A percentile compares a stretch with the other conserved stretches of the same genome.
phyloP scores from a whole-genome alignment of 2,797 vertebrate species.

The Mus minutoides region DNA sequence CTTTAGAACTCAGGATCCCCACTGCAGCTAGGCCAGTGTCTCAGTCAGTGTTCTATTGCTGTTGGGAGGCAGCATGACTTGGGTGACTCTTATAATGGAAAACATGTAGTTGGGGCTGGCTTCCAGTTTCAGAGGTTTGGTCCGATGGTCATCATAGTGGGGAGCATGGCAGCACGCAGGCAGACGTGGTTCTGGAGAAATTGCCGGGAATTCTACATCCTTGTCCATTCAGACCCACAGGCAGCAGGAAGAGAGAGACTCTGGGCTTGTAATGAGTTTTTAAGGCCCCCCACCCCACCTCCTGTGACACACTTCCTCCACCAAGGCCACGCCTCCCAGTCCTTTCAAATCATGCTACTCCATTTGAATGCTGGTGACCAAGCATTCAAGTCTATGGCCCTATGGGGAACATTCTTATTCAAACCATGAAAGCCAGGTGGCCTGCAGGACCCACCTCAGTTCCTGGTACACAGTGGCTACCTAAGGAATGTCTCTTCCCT shows the following conservation, averaged over 20 bases:
- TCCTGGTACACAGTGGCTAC: fast-evolving
- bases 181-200: background rate
- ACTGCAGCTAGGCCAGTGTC: fast-evolving
- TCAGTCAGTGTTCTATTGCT: background rate
- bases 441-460: fast-evolving
- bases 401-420: background rate
- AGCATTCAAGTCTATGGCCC: background rate
- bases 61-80: background rate
- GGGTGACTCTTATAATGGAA: background rate
- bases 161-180: no score
- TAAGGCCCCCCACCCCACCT: no score
- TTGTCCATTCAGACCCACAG: background rate
- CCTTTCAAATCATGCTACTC: background rate
- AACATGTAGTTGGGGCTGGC: background rate
- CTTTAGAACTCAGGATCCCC: no score
- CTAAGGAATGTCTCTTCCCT: fast-evolving
- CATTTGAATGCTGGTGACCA: background rate
- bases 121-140: background rate
- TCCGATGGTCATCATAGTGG: background rate
- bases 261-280: background rate
- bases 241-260: background rate
- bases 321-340: background rate
- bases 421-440: fast-evolving
- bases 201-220: background rate
- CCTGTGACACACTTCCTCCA: background rate